Evolutionary conservation across 2,113 vertebrate genomes (phyloP).

Genomic region (Atrichornis clamosus): DNA sequence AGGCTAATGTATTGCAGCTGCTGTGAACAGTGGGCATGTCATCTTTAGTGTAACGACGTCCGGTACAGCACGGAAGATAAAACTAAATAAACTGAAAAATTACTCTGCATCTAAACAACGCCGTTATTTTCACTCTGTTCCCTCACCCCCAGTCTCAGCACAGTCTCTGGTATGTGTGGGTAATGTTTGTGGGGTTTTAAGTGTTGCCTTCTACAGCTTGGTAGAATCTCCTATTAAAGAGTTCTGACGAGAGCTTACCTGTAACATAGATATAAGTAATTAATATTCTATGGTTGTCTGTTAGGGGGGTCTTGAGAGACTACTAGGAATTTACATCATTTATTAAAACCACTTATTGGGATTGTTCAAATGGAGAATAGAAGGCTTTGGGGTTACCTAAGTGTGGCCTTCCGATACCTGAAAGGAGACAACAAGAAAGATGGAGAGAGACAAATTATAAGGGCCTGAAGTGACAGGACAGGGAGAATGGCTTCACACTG

Average conservation of each 20-base stretch:
- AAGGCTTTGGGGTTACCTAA: not conserved
- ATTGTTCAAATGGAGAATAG: not conserved
- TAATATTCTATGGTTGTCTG: not conserved
- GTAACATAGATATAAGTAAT: not conserved
- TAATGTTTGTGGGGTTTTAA: not conserved
- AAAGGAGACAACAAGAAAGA: not conserved
- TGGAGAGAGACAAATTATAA: not conserved
- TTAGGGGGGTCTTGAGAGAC: not conserved
- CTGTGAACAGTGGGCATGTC: constrained; percentile 55
- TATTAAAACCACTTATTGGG: not conserved
- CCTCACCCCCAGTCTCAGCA: not conserved
- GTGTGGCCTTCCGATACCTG: not conserved
- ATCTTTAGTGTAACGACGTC: constrained; percentile 52
- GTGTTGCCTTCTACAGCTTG: not conserved
- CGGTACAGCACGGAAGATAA: constrained; percentile 32
- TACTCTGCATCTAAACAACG: not conserved
- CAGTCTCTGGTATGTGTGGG: not conserved
- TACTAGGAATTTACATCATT: not conserved
- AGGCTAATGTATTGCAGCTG: constrained; percentile 69
- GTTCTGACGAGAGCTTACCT: not conserved
- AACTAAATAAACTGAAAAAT: constrained; percentile 60
- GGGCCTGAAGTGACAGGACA: not conserved
- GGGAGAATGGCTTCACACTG: not conserved
- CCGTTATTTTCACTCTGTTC: not conserved
- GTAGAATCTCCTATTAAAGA: not conserved